Conservation (phyloP, 2,113 vertebrate species). For the Albula glossodonta region DNA sequence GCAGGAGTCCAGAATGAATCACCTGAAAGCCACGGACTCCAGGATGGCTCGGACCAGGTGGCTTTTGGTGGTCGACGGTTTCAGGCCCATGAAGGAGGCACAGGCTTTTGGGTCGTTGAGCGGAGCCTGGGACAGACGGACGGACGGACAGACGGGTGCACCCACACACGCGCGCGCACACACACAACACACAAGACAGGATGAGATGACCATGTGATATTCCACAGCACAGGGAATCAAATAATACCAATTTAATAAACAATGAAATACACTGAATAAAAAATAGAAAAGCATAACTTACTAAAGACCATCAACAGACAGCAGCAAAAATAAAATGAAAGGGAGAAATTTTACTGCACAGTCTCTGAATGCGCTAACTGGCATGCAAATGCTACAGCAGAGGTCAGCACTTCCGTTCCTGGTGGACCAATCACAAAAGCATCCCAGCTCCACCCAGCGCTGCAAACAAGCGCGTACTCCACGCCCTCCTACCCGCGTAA, state of each 20-base stretch:
- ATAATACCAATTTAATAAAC: slow-evolving; percentile 30
- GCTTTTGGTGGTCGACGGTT: slow-evolving; percentile 83
- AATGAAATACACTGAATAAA: slow-evolving; percentile 42
- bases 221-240: background rate
- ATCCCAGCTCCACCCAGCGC: background rate
- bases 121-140: slow-evolving; percentile 72
- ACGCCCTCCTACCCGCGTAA: background rate
- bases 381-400: too few relatives aligned
- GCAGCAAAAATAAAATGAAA: slow-evolving; percentile 67
- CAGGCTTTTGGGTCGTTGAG: slow-evolving; percentile 85
- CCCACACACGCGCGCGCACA: slow-evolving; percentile 9
- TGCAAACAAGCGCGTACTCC: background rate
- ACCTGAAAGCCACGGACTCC: slow-evolving; percentile 95
- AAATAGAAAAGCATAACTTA: slow-evolving; percentile 68
- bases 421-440: too few relatives aligned
- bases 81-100: slow-evolving; percentile 90
- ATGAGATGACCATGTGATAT: background rate
- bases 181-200: slow-evolving; percentile 29
- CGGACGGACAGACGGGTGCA: background rate
- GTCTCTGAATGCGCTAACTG: slow-evolving; percentile 15
- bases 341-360: slow-evolving; percentile 43
- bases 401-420: too few relatives aligned
- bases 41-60: slow-evolving; percentile 92
- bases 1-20: slow-evolving; percentile 6
- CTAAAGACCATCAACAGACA: slow-evolving; percentile 63